Conservation (phyloP, 2,888 invertebrate genomes). For the Perizoma flavofasciatum region DNA sequence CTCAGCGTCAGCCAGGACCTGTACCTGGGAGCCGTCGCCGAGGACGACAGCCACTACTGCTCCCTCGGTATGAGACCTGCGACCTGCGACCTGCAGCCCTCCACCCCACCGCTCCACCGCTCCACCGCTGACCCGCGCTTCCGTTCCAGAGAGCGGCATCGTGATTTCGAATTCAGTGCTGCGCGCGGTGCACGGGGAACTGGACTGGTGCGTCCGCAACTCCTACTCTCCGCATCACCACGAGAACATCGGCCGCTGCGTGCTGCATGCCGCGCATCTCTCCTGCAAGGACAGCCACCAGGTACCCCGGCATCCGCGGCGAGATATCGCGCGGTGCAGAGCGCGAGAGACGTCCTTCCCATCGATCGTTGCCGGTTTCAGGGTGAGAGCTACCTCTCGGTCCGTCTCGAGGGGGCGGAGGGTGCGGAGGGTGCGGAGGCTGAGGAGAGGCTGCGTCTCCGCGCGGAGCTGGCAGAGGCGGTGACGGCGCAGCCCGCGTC, state of each 20-base stretch:
- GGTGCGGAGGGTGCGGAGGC: conserved; percentile 47
- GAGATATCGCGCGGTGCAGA: too few relatives aligned
- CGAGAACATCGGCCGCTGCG: conserved; percentile 95
- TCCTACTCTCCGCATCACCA: conserved; percentile 92
- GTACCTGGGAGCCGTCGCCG: conserved; percentile 89
- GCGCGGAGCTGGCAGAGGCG: conserved; percentile 73
- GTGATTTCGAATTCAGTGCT: conserved; percentile 94
- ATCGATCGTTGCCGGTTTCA: neutral
- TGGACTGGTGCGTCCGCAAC: conserved; percentile 96
- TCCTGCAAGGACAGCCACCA: conserved; percentile 85
- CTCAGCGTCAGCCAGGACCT: conserved; percentile 94
- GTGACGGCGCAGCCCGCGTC: conserved; percentile 87
- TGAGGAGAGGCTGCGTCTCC: conserved; percentile 49
- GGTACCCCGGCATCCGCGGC: conserved; percentile 1
- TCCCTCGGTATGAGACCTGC: conserved; percentile 82
- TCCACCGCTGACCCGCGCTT: neutral
- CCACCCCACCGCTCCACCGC: too few relatives aligned
- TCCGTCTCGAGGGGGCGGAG: neutral
- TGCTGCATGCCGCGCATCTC: conserved; percentile 87
- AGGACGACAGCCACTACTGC: conserved; percentile 86
- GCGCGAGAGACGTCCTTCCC: too few relatives aligned
- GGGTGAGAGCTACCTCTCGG: conserved; percentile 20
- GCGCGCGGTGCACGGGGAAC: conserved; percentile 88
- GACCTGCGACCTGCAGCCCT: too few relatives aligned
- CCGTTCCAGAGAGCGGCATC: conserved; percentile 89